phyloP scores from a whole-genome alignment of 2,113 vertebrate species.

The Pseudonaja textilis region DNA sequence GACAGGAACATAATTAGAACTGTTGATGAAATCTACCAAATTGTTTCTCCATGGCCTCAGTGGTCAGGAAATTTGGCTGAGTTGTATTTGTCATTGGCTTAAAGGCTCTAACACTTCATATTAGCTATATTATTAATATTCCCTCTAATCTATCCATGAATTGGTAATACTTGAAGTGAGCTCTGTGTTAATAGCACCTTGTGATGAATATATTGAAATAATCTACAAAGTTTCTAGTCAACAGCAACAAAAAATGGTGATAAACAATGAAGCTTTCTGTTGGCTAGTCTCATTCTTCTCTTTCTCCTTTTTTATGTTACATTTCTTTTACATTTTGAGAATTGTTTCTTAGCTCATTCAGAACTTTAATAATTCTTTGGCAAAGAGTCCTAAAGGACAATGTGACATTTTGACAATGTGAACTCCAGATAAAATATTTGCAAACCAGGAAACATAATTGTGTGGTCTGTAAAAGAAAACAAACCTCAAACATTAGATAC shows the following conservation, averaged over 20 bases:
- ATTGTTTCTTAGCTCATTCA: constrained; percentile 43
- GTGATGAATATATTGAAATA: constrained; percentile 59
- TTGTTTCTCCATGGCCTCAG: constrained; percentile 85
- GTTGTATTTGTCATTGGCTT: constrained; percentile 82
- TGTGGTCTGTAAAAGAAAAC: constrained; percentile 53
- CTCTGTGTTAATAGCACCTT: constrained; percentile 64
- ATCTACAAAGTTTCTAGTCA: constrained; percentile 54
- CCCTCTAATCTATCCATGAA: constrained; percentile 76
- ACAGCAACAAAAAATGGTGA: constrained; percentile 35
- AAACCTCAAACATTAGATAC: not conserved
- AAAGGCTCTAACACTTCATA: constrained; percentile 79
- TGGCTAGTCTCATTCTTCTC: constrained; percentile 30
- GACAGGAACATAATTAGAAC: constrained; percentile 95
- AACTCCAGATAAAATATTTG: constrained; percentile 67
- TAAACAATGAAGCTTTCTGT: constrained; percentile 20
- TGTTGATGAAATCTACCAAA: constrained; percentile 93
- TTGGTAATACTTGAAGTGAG: constrained; percentile 68
- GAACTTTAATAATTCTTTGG: constrained; percentile 50
- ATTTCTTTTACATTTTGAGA: constrained; percentile 35
- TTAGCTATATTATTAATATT: constrained; percentile 85
- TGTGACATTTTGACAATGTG: constrained; percentile 64
- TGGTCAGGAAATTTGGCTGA: constrained; percentile 85
- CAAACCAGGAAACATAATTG: constrained; percentile 57
- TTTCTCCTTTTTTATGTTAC: not conserved
- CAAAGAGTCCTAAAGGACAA: constrained; percentile 64